Conservation (phyloP, 2,888 invertebrate species). For the Dendrolimus pini region DNA sequence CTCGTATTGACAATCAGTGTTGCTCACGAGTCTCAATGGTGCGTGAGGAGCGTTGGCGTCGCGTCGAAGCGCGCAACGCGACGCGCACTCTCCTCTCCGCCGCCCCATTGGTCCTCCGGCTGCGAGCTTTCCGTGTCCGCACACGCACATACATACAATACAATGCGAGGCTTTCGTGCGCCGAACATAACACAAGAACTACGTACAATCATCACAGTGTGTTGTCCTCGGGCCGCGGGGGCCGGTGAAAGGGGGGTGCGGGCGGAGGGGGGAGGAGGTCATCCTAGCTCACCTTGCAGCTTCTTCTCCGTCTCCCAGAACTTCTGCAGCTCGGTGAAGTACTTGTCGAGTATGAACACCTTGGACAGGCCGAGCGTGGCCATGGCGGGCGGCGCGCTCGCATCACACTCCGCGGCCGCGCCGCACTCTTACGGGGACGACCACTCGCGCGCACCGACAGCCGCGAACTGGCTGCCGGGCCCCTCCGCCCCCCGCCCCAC, state of each 20-base stretch:
- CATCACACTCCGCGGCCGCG: slow-evolving; percentile 63
- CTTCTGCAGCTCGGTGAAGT: slow-evolving; percentile 97
- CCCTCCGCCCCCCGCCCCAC: slow-evolving; percentile 11
- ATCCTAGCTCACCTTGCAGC: slow-evolving; percentile 85
- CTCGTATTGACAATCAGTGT: too few species aligned
- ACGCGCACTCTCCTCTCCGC: background rate
- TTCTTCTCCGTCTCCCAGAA: slow-evolving; percentile 98
- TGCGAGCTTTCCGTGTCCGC: slow-evolving; percentile 15
- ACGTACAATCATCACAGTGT: slow-evolving; percentile 18
- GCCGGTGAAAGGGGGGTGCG: slow-evolving; percentile 11
- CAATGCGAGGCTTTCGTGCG: slow-evolving; percentile 30
- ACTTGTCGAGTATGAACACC: slow-evolving; percentile 98
- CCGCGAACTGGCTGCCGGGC: slow-evolving; percentile 27
- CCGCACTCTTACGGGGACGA: slow-evolving; percentile 44
- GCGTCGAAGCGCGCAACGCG: background rate
- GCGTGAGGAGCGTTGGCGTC: background rate
- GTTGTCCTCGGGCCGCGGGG: slow-evolving; percentile 3
- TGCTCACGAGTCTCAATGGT: background rate
- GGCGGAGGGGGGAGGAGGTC: slow-evolving; percentile 9
- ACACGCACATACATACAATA: slow-evolving; percentile 19
- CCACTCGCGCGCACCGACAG: slow-evolving; percentile 42
- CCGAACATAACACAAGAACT: slow-evolving; percentile 17
- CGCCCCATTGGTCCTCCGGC: background rate
- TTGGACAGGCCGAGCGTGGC: slow-evolving; percentile 97
- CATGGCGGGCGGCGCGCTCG: slow-evolving; percentile 79